phyloP scores from a whole-genome alignment of 2,888 invertebrate genomes.

The Parnassius smintheus region DNA sequence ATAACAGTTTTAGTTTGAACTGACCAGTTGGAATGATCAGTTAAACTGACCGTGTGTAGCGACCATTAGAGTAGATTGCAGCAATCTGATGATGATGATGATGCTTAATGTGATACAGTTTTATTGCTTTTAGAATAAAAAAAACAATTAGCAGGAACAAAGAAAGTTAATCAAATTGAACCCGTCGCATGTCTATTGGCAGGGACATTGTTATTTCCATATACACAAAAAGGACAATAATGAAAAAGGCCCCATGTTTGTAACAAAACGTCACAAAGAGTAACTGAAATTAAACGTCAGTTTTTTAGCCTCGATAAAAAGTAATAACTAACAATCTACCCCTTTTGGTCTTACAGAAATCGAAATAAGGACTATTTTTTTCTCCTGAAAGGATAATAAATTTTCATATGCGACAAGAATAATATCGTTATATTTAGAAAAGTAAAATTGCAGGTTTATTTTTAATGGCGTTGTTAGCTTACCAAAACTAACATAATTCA shows the following conservation, averaged over 20 bases:
- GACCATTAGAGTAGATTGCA: no score
- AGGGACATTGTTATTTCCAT: slow-evolving; percentile 43
- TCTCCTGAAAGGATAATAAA: no score
- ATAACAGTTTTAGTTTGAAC: no score
- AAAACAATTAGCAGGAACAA: slow-evolving; percentile 14
- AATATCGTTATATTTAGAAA: no score
- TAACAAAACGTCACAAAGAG: slow-evolving; percentile 49
- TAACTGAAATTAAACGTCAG: slow-evolving; percentile 63
- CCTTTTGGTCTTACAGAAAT: slow-evolving; percentile 2
- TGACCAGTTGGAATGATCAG: no score
- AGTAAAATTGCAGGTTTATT: no score
- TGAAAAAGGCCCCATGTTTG: slow-evolving; percentile 43
- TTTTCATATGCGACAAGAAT: no score
- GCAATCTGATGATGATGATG: no score
- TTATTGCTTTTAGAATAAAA: not conserved
- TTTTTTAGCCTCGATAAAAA: slow-evolving; percentile 46
- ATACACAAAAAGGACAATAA: slow-evolving; percentile 43
- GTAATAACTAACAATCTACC: slow-evolving; percentile 41
- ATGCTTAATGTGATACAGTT: no score
- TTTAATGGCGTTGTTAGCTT: no score
- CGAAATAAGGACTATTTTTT: not conserved
- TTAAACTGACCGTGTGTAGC: no score
- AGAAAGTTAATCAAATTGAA: slow-evolving; percentile 47
- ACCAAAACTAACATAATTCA: no score
- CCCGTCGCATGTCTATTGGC: slow-evolving; percentile 40